A percentile compares a stretch with the other conserved stretches of the same genome.
These are phyloP conservation scores for Drosophila leontia DNA, from an alignment of 1,140 invertebrate genomes.

Conservation along the genomic window DNA sequence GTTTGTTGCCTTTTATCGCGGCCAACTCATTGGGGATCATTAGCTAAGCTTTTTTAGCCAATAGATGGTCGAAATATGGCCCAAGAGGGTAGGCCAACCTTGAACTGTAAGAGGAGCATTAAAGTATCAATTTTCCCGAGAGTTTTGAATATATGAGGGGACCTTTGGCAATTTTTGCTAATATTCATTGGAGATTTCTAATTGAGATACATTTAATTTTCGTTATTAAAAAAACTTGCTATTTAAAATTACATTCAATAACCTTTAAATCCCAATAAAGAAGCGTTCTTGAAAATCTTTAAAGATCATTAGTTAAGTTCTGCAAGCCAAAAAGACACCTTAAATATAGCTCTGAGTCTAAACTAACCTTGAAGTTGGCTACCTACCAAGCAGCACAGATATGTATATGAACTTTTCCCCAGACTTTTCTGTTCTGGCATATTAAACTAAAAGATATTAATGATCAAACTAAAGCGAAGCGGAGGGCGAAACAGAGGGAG, in stretches of 20 bases:
- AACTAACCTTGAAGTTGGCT: constrained; percentile 65
- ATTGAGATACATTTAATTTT: too few species aligned
- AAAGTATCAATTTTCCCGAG: background rate
- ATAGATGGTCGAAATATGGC: background rate
- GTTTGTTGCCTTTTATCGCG: constrained; percentile 11
- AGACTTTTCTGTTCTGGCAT: constrained; percentile 29
- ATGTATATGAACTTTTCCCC: constrained; percentile 31
- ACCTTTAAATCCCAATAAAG: background rate
- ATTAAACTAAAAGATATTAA: constrained; percentile 40
- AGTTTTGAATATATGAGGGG: background rate
- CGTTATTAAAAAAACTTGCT: too few species aligned
- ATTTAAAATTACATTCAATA: background rate
- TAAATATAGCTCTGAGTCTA: constrained; percentile 17
- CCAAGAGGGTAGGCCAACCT: constrained; percentile 41
- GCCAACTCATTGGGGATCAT: constrained; percentile 37
- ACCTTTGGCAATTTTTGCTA: background rate
- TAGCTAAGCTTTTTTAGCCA: constrained; percentile 25
- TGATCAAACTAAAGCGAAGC: constrained; percentile 30
- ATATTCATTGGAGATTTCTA: background rate
- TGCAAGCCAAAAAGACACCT: background rate
- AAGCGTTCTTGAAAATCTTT: background rate
- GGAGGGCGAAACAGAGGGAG: constrained; percentile 15
- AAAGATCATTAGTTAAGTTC: constrained; percentile 33
- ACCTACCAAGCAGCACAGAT: constrained; percentile 8
- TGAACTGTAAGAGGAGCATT: constrained; percentile 31